Conservation (phyloP, 2,113 vertebrate species). For the Hemibagrus wyckioides region DNA sequence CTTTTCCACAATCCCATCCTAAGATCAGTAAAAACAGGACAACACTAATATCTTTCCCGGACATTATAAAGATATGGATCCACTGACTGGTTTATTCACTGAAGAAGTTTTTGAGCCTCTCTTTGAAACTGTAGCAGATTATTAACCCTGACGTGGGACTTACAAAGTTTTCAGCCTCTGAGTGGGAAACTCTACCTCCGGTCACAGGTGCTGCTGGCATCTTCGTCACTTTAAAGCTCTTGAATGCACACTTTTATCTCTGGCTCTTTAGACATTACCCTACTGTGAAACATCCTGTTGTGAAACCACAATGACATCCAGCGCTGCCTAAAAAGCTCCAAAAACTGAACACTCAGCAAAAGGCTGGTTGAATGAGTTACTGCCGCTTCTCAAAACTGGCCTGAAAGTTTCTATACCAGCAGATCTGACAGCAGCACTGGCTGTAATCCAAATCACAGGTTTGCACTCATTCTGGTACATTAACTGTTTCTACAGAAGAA, state of each 20-base stretch:
- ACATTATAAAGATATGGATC: conserved; percentile 22
- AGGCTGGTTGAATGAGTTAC: not conserved
- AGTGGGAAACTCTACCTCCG: conserved; percentile 31
- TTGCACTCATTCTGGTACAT: not conserved
- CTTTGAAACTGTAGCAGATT: conserved; percentile 30
- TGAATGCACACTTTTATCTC: not conserved
- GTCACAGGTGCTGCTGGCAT: conserved; percentile 34
- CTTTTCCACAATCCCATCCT: conserved; percentile 53
- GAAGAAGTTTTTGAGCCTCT: not conserved
- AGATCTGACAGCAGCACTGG: not conserved
- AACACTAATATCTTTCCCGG: not conserved
- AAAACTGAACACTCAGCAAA: not conserved
- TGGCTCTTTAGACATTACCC: not conserved
- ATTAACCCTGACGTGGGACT: conserved; percentile 42
- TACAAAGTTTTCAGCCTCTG: not conserved
- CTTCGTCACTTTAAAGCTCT: not conserved
- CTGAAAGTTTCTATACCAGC: not conserved
- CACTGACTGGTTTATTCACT: not conserved
- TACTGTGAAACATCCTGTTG: not conserved
- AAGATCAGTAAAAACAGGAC: conserved; percentile 58
- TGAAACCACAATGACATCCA: not conserved
- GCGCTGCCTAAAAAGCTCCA: not conserved
- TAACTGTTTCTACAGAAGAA: not conserved
- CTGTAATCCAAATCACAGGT: not conserved
- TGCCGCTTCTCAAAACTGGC: not conserved